A percentile compares a stretch with the other conserved stretches of the same genome.
phyloP scores from a whole-genome alignment of 2,797 vertebrate species.

The Chelon auratus region DNA sequence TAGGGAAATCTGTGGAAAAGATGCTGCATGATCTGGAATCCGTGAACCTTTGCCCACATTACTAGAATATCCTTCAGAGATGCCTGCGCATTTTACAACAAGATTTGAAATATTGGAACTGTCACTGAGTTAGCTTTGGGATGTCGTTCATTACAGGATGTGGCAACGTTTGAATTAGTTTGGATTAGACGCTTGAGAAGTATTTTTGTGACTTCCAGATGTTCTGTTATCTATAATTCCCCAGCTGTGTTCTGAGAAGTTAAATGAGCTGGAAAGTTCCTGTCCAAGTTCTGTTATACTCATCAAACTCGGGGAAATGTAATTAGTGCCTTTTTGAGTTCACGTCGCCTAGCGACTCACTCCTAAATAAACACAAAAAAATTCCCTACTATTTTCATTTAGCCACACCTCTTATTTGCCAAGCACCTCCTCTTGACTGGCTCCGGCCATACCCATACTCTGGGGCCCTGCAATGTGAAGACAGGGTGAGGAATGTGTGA shows the following conservation, averaged over 20 bases:
- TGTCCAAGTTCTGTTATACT: constrained; percentile 81
- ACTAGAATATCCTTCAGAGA: constrained; percentile 50
- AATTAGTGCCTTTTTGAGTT: constrained; percentile 80
- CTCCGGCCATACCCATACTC: constrained; percentile 73
- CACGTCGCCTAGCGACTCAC: constrained; percentile 74
- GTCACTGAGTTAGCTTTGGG: constrained; percentile 68
- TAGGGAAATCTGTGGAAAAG: constrained; percentile 33
- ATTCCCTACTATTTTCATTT: constrained; percentile 68
- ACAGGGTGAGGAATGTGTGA: constrained; percentile 90
- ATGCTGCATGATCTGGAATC: constrained; percentile 21
- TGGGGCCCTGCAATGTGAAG: constrained; percentile 84
- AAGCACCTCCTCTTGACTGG: constrained; percentile 70
- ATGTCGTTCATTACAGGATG: constrained; percentile 74
- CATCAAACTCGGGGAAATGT: constrained; percentile 80
- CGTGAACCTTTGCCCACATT: constrained; percentile 58
- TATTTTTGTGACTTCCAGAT: constrained; percentile 83
- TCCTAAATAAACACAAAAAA: constrained; percentile 72
- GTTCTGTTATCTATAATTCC: constrained; percentile 83
- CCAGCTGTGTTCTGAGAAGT: constrained; percentile 80
- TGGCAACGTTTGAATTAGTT: constrained; percentile 76
- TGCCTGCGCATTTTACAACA: constrained; percentile 30
- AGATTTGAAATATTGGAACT: constrained; percentile 60
- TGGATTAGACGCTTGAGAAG: constrained; percentile 75
- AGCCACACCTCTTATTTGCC: constrained; percentile 73
- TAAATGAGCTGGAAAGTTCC: constrained; percentile 82